Conservation (phyloP, 2,888 invertebrate genomes). For the Noctua pronuba region DNA sequence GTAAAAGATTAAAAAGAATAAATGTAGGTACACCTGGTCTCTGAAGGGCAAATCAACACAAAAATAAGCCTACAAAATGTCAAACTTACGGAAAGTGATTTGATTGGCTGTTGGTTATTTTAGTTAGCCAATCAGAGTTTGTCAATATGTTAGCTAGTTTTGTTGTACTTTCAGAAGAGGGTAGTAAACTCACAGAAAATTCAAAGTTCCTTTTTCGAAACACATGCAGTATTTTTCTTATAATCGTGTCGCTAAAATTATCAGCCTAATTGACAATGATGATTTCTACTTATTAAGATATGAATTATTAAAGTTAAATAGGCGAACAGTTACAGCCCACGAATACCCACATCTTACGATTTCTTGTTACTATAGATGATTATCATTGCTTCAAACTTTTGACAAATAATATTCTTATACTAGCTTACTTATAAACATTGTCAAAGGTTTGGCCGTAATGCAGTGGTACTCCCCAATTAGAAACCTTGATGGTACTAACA, state of each 20-base stretch:
- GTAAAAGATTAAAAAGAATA: slow-evolving; percentile 1
- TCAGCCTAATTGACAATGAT: slow-evolving; percentile 24
- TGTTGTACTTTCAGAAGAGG: not conserved
- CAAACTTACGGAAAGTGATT: not conserved
- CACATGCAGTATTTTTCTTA: slow-evolving; percentile 7
- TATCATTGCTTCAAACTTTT: slow-evolving; percentile 52
- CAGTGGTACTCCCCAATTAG: slow-evolving; percentile 45
- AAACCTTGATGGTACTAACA: slow-evolving; percentile 12
- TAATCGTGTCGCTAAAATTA: slow-evolving; percentile 32
- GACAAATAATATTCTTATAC: slow-evolving; percentile 56
- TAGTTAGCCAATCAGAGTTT: slow-evolving; percentile 1
- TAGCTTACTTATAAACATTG: slow-evolving; percentile 47
- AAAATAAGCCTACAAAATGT: not conserved
- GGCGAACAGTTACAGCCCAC: slow-evolving; percentile 44
- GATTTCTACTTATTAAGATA: slow-evolving; percentile 39
- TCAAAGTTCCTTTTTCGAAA: slow-evolving; percentile 5
- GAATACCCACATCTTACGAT: slow-evolving; percentile 28
- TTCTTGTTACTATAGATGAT: slow-evolving; percentile 33
- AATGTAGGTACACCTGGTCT: not conserved
- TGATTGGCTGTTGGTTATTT: slow-evolving; percentile 14
- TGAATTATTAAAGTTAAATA: slow-evolving; percentile 40
- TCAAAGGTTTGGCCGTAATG: slow-evolving; percentile 53
- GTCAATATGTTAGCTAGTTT: not conserved
- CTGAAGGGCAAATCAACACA: not conserved
- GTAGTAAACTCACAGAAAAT: slow-evolving; percentile 14